A percentile compares a stretch with the other conserved stretches of the same genome.
phyloP scores from a whole-genome alignment of 2,113 vertebrate genomes.

The Cichladusa arquata region DNA sequence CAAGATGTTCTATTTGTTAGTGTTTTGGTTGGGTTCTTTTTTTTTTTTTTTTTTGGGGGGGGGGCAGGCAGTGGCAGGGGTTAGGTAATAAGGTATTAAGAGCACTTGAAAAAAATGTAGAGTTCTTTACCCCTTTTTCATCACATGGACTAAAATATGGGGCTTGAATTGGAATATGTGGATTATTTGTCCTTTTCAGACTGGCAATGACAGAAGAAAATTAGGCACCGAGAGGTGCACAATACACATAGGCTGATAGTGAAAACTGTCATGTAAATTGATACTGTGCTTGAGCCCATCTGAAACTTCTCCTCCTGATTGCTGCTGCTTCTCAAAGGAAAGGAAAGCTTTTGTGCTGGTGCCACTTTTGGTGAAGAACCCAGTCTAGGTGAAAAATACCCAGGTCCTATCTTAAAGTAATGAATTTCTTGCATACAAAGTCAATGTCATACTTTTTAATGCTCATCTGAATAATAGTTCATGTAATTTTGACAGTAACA shows the following conservation, averaged over 20 bases:
- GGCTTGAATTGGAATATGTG: neutral
- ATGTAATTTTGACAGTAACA: neutral
- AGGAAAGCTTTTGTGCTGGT: neutral
- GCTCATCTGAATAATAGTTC: neutral
- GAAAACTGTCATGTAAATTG: neutral
- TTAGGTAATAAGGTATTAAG: neutral
- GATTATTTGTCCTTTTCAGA: neutral
- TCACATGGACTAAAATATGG: neutral
- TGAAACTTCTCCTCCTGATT: neutral
- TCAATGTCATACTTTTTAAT: neutral
- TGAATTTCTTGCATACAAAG: neutral
- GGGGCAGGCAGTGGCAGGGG: no score
- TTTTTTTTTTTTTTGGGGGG: neutral
- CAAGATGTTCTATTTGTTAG: neutral
- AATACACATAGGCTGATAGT: neutral
- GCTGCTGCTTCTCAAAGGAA: neutral
- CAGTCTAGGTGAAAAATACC: neutral
- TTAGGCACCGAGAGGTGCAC: neutral
- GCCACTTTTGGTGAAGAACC: neutral
- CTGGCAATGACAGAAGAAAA: neutral
- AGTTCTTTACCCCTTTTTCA: neutral
- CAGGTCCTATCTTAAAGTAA: neutral
- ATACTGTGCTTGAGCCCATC: neutral
- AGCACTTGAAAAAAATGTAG: neutral
- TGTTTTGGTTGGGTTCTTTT: neutral